Base-by-base conservation (phyloP, 2,888 invertebrate species). In the Psococerastis gibbosa region DNA sequence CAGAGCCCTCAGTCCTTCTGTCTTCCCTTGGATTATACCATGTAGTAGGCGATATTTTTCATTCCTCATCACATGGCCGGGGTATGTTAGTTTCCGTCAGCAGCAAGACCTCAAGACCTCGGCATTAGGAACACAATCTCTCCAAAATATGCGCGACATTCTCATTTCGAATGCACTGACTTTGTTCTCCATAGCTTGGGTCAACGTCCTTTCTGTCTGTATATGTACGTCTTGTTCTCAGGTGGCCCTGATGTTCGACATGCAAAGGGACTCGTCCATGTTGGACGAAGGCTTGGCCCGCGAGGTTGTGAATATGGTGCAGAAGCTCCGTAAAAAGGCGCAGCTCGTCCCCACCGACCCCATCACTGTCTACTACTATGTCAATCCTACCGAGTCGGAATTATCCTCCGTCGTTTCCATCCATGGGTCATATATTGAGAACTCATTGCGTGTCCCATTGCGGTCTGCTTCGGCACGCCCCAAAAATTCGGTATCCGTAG, bases 291-390 rank as follows among this genome's bases (percentile, higher is more conserved):
- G 98, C 6, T 70, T 85, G 18, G 87, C 95, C 0, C 72, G 97
- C 46, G 98, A 99, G 65, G 78, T 97, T 18, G 84, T 94, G 47
- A 98, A 97, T 59, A 74, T 97, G 45, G 73, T 98, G 22, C 98
- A 99, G 60, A 95, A 92, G 60, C 67, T 98, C 9, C 69, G 97
- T 46, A 99, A 99, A 63, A 91, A 92, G 64, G 92, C 85, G 0
- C 79, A 82, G 54, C 68, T 95, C 27, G 80, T 91, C 17, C 94
- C 94, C 0, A 81, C 88, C 1, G 94, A 97, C 63, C 78, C 80
- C 48, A 87, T 94, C 3, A 70, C 74, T 33, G 80, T 89, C 9
- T 88, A 74, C 60, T 88, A 81, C 56, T 64, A 70, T 20, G 70
- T 79, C 1, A 65, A 62, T 35, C 73, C 71, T 47, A 51, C 57